Evolutionary conservation across 2,797 vertebrate species (phyloP).

Genomic region (Urophycis tenuis): DNA sequence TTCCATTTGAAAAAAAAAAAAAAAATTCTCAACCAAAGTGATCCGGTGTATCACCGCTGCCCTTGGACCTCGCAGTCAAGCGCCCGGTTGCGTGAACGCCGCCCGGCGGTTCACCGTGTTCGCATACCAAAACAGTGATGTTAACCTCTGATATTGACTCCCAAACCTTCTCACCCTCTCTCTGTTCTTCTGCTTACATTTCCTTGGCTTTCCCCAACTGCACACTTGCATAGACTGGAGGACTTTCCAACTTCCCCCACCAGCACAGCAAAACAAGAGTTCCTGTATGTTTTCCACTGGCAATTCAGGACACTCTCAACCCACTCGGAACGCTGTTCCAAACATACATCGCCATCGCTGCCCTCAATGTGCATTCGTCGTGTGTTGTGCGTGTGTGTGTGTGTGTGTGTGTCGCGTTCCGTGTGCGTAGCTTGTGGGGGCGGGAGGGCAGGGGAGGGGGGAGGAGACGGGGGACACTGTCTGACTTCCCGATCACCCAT

Average conservation of each 20-base stretch:
- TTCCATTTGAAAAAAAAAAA: background rate
- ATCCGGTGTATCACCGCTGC: background rate
- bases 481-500: conserved; percentile 8
- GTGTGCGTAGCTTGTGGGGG: conserved; percentile 44
- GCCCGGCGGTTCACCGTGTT: conserved; percentile 1
- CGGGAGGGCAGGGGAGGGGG: too few relatives aligned
- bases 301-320: conserved; percentile 53
- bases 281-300: conserved; percentile 88
- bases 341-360: conserved; percentile 18
- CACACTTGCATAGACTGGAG: conserved; percentile 86
- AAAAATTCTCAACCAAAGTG: background rate
- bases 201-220: conserved; percentile 63
- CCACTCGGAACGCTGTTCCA: conserved; percentile 14
- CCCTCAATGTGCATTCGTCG: conserved; percentile 34
- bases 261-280: conserved; percentile 99
- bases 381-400: conserved; percentile 60
- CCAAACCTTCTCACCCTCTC: conserved; percentile 41
- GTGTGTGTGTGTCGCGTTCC: conserved; percentile 49
- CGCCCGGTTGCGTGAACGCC: background rate
- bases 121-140: background rate
- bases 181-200: conserved; percentile 42
- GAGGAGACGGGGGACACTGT: background rate
- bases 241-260: conserved; percentile 99
- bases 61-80: background rate
- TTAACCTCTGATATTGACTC: background rate